Conservation (phyloP, 2,113 vertebrate genomes). For the Heterochromis multidens region DNA sequence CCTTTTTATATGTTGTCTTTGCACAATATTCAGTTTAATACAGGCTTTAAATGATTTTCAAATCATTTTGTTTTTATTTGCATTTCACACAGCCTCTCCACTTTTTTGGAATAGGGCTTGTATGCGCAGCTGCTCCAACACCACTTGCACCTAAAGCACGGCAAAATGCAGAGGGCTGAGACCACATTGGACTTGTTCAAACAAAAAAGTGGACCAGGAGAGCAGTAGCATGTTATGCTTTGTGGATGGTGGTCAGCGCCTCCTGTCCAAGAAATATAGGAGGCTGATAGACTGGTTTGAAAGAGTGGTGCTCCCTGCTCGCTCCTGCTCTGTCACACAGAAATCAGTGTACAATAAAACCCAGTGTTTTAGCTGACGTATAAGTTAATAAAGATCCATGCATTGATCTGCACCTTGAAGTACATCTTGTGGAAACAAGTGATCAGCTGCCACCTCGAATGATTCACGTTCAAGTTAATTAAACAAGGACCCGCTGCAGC, state of each 20-base stretch:
- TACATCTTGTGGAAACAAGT: constrained; percentile 39
- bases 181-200: constrained; percentile 68
- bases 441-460: constrained; percentile 34
- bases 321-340: constrained; percentile 4
- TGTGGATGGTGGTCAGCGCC: constrained; percentile 59
- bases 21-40: background rate
- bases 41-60: background rate
- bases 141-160: constrained; percentile 26
- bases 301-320: constrained; percentile 31
- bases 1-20: background rate
- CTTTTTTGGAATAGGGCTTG: background rate
- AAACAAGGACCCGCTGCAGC: constrained; percentile 21
- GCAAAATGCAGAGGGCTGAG: constrained; percentile 8
- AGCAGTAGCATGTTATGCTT: constrained; percentile 68
- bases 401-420: background rate
- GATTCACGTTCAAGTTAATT: constrained; percentile 45
- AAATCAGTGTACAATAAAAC: background rate
- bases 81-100: background rate
- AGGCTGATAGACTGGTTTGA: constrained; percentile 49
- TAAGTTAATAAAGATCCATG: constrained; percentile 5
- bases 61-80: background rate
- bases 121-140: constrained; percentile 48
- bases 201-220: constrained; percentile 56
- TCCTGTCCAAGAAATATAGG: constrained; percentile 67
- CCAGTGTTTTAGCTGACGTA: constrained; percentile 28